Evolutionary conservation across 35 echinoderm and acorn worm genomes (phyloP), one percentile per base, ranked within the genome.

Genomic region (Eucidaris tribuloides): DNA sequence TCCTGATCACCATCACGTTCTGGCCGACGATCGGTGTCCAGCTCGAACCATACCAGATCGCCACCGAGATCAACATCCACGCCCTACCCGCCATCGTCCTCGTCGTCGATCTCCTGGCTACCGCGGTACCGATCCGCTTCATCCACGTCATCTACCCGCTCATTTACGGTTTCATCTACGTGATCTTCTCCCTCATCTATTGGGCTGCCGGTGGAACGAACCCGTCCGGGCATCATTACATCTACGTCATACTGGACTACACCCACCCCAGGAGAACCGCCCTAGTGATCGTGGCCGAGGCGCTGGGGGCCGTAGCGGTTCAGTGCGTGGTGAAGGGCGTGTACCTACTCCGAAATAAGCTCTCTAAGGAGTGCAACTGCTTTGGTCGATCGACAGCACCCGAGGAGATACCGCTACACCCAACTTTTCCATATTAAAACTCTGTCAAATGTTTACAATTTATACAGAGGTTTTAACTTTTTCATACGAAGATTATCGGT

Each of bases 181-280:
- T 80, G 7, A 58, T 32, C 41, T 88, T 88, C 46, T 61, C 85
- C 2, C 28, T 62, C 15, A 50, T 88, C 62, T 88, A 88, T 61
- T 88, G 35, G 30, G 39, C 44, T 22, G 37, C 78, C 22, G 85
- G 85, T 15, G 85, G 85, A 0, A 62, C 77, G 24, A 57, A 81
- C 34, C 58, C 57, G 19, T 44, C 24, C 37, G 68, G 68, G 25
- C 68, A n/a, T 25, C 38, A 13, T 1, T 44, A 74, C n/a, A 74
- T 74, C 68, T 74, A 74, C 30, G 9, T 33, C 3, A 20, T 74
- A 3, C 37, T 74, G 14, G 41, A 74, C 36, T 74, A 42, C 68
- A 44, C 7, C 68, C 68, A 23, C 25, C 39, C 68, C 13, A 74
- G 41, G 68, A 44, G 9, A n/a, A 17, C 44, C 1, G 34, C n/a